Percentiles rank a stretch among this genome's conserved stretches.
Conservation (phyloP, 2,113 vertebrate genomes). For the Turnix velox region DNA sequence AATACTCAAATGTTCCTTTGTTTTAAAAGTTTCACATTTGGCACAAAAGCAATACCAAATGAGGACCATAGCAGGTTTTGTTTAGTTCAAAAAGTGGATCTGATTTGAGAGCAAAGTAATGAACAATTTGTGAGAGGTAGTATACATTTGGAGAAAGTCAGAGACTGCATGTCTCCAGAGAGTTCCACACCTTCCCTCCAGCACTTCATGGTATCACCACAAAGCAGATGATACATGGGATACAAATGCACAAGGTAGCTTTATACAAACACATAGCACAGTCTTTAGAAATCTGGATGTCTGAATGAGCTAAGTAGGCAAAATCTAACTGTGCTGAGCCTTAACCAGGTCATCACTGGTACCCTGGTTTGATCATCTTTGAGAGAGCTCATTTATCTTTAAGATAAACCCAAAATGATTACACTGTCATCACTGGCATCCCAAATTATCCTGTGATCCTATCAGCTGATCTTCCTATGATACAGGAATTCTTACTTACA, state of each 20-base stretch:
- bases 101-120: not conserved
- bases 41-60: not conserved
- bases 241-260: not conserved
- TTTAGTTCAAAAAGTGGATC: not conserved
- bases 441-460: not conserved
- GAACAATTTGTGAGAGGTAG: not conserved
- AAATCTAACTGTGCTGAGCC: not conserved
- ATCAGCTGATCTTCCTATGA: not conserved
- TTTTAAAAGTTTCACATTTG: not conserved
- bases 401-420: not conserved
- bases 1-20: constrained; percentile 24
- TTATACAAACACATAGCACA: not conserved
- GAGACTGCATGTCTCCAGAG: not conserved
- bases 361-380: not conserved
- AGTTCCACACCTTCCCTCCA: not conserved
- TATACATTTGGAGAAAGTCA: not conserved
- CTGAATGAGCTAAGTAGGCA: not conserved
- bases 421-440: not conserved
- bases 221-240: fast-evolving
- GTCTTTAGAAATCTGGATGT: not conserved
- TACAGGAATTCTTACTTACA: not conserved
- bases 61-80: not conserved
- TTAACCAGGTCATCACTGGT: not conserved
- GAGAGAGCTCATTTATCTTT: not conserved
- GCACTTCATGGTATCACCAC: not conserved